Evolutionary conservation across 1,140 invertebrate species (phyloP).

Genomic region (Procambarus virginalis): DNA sequence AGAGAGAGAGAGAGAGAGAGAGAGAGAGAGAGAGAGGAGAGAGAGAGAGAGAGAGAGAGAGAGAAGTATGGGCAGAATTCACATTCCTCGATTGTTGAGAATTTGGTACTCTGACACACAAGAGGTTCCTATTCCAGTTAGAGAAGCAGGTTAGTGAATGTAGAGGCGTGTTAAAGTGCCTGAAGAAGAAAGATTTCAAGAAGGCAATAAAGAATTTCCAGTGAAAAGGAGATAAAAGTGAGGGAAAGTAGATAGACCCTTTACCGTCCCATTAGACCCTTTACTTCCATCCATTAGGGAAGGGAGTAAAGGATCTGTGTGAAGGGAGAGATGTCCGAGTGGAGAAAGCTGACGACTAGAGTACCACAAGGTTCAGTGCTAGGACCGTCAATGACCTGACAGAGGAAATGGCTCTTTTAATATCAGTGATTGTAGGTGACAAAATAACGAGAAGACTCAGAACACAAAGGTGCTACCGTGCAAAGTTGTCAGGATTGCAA

Average conservation of each 20-base stretch:
- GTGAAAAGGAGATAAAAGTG: background rate
- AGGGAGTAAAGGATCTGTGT: no score
- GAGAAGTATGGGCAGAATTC: background rate
- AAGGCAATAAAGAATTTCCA: background rate
- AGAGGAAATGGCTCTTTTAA: no score
- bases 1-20: constrained; percentile 4
- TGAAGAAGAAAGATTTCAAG: background rate
- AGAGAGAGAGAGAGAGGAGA: background rate
- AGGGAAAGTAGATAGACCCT: background rate
- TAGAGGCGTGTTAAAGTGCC: background rate
- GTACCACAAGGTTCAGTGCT: no score
- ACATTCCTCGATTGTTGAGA: background rate
- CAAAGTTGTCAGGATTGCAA: no score
- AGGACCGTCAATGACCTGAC: no score
- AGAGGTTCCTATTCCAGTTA: background rate
- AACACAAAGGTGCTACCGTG: no score
- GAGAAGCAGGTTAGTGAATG: background rate
- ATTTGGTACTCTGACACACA: background rate
- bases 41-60: background rate
- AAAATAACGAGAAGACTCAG: no score
- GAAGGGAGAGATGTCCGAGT: no score
- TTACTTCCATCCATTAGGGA: no score
- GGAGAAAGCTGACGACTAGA: no score
- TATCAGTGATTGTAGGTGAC: no score
- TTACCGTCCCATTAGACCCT: no score